Base-by-base conservation (phyloP, 2,113 vertebrate genomes). In the Pagrus major region DNA sequence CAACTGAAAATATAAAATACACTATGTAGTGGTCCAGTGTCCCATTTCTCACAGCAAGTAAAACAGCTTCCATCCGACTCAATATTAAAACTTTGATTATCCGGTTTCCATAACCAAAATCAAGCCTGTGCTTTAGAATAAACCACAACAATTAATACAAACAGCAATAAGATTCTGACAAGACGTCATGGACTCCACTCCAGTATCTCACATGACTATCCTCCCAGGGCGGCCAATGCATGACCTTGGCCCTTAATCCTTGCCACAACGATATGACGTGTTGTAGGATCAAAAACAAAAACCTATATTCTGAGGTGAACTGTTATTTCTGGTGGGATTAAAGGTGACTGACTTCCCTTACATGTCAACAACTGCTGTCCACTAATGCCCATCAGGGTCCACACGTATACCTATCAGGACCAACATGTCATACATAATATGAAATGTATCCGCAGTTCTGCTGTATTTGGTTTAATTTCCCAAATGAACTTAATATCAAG, bases 241-340 rank as follows among this genome's bases (percentile, higher is more conserved):
- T 42, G n/a, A 63, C 37, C 15, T 52, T 64, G 61, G 37, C 39
- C 60, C 46, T 54, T 69, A 42, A 39, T n/a, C n/a, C n/a, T 9
- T 39, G 8, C 6, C 37, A 39, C 46, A 66, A 58, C 65, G 44
- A 76, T 20, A n/a, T 87, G 85, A 85, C 67, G 56, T 78, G 46
- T 21, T 37, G 29, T 7, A 18, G 70, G 72, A 59, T 79, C 63
- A 86, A 68, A 49, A 46, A 16, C 78, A 82, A 79, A 78, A 83
- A 64, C 55, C 60, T 2, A 2, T 76, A 55, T 25, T 85, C 86
- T 64, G 9, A 31, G 5, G 39, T 86, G 69, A 88, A 78, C 88
- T 70, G 49, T 4, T 74, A 67, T 80, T 74, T 86, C 56, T 44
- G 75, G 70, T 71, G 14, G 67, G 83, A 85, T 93, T 91, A 89